Evolutionary conservation across 2,888 invertebrate species (phyloP).

Genomic region (Napeogenes sylphis): DNA sequence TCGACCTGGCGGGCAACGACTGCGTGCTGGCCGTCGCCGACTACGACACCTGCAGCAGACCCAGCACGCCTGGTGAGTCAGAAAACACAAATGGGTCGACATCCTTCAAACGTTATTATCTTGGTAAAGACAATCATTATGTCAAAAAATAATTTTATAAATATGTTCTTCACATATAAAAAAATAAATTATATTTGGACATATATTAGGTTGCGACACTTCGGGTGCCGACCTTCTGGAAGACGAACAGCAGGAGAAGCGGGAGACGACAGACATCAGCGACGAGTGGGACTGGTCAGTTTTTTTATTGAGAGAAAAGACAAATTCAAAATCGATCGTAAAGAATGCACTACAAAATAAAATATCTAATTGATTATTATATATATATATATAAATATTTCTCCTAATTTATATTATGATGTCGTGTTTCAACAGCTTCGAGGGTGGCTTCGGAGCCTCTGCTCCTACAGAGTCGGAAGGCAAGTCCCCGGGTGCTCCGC

Average conservation of each 20-base stretch:
- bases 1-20: conserved; percentile 68
- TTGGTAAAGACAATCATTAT: too few species aligned
- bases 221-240: conserved; percentile 61
- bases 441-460: conserved; percentile 70
- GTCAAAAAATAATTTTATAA: not conserved
- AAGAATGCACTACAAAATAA: too few species aligned
- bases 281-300: conserved; percentile 71
- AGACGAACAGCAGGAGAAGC: conserved; percentile 46
- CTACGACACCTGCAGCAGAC: conserved; percentile 80
- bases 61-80: conserved; percentile 75
- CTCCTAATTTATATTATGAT: not conserved
- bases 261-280: conserved; percentile 52
- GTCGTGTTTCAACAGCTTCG: conserved; percentile 49
- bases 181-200: not conserved
- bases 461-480: conserved; percentile 44
- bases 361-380: not conserved
- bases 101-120: not conserved
- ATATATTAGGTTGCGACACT: conserved; percentile 54
- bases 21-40: conserved; percentile 75
- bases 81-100: not conserved
- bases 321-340: not conserved
- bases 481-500: conserved; percentile 42
- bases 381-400: not conserved
- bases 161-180: too few species aligned
- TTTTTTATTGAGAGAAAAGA: not conserved